phyloP scores from a whole-genome alignment of 2,888 invertebrate genomes.

The Aspidiotus destructor region DNA sequence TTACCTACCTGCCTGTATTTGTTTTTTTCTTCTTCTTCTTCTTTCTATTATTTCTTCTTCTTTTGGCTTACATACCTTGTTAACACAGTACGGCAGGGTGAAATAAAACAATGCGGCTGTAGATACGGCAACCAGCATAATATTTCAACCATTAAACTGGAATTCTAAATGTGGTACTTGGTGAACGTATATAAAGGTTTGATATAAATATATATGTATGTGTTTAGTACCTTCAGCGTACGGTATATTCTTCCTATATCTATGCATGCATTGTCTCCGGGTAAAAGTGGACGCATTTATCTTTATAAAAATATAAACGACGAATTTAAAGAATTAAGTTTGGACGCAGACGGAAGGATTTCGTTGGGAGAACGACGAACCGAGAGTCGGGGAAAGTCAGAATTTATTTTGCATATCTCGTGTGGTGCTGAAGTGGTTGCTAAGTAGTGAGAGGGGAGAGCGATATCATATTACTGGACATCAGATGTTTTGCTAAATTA shows the following conservation, averaged over 20 bases:
- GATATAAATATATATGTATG: constrained; percentile 2
- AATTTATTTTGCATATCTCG: constrained; percentile 10
- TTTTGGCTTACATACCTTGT: constrained; percentile 11
- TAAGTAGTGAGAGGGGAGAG: background rate
- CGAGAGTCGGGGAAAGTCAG: background rate
- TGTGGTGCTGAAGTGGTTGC: background rate
- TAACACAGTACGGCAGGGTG: constrained; percentile 16
- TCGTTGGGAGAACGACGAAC: background rate
- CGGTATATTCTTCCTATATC: background rate
- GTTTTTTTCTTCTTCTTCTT: background rate
- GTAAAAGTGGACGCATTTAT: constrained; percentile 25
- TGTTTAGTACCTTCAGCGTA: background rate
- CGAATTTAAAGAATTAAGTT: constrained; percentile 19
- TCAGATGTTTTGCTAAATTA: background rate
- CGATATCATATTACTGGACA: background rate
- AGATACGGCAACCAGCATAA: constrained; percentile 29
- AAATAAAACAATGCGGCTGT: constrained; percentile 29
- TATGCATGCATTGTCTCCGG: constrained; percentile 17
- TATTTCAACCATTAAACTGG: constrained; percentile 30
- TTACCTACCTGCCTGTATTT: constrained; percentile 17
- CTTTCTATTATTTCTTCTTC: background rate
- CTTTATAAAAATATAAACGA: constrained; percentile 10
- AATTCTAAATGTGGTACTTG: constrained; percentile 20
- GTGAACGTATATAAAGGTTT: background rate
- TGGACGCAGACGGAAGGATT: constrained; percentile 10